phyloP scores from a whole-genome alignment of 2,113 vertebrate genomes.

The Poeciliopsis occidentalis region DNA sequence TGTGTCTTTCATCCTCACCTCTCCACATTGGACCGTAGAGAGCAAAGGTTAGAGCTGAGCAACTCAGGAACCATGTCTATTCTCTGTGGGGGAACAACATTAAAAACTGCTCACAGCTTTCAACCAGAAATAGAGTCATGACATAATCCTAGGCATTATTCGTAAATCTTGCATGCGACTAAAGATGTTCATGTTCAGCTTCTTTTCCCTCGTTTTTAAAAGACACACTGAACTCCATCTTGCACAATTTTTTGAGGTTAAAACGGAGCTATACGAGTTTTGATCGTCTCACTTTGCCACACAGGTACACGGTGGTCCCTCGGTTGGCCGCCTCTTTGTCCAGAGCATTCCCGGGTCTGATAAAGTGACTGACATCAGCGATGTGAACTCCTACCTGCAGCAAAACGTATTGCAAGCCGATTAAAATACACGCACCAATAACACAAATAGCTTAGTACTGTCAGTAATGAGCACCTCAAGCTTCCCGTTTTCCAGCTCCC shows the following conservation, averaged over 20 bases:
- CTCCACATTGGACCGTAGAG: constrained; percentile 91
- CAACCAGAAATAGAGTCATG: neutral
- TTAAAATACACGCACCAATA: neutral
- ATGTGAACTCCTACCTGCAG: constrained; percentile 95
- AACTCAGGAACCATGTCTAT: constrained; percentile 99
- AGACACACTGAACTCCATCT: neutral
- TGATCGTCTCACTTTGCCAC: constrained; percentile 78
- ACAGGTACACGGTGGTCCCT: constrained; percentile 96
- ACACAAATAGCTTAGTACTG: neutral
- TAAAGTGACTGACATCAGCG: constrained; percentile 97
- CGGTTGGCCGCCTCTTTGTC: constrained; percentile 93
- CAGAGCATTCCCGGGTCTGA: constrained; percentile 92
- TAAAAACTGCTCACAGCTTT: neutral
- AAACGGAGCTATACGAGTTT: neutral
- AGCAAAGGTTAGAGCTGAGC: constrained; percentile 97
- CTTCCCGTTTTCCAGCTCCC: constrained; percentile 89
- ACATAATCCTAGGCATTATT: neutral
- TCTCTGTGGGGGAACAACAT: constrained; percentile 79
- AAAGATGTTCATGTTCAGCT: neutral
- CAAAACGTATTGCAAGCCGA: neutral
- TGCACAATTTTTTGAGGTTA: neutral
- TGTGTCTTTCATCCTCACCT: constrained; percentile 77
- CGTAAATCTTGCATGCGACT: neutral
- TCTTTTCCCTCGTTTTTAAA: too few species aligned
- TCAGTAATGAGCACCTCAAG: constrained; percentile 80